A percentile compares a stretch with the other conserved stretches of the same genome.
Evolutionary conservation across 2,113 vertebrate genomes (phyloP).

Genomic region (Lepisosteus osseus): DNA sequence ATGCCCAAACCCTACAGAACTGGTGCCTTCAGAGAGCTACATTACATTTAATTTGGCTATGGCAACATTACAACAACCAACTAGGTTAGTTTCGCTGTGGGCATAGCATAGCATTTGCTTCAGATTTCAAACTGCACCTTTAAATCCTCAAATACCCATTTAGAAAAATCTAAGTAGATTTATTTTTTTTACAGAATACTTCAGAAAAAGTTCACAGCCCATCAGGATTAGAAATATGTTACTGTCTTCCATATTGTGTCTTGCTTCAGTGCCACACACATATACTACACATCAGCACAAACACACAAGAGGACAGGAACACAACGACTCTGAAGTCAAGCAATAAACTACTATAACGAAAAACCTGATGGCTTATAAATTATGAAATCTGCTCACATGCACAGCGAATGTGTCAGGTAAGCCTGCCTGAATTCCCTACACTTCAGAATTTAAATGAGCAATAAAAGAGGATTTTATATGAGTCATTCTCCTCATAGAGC

Average conservation of each 20-base stretch:
- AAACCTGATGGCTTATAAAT: conserved; percentile 13
- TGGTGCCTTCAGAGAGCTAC: too few relatives aligned
- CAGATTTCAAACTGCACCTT: not conserved
- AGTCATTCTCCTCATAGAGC: not conserved
- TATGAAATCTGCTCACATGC: not conserved
- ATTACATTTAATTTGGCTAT: too few relatives aligned
- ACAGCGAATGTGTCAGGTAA: not conserved
- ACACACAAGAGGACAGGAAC: not conserved
- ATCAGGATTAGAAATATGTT: not conserved
- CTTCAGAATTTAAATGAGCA: conserved; percentile 9
- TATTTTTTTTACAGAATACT: too few relatives aligned
- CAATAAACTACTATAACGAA: not conserved
- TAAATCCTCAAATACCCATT: not conserved
- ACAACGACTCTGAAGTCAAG: not conserved
- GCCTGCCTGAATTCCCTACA: conserved; percentile 8
- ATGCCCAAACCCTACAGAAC: too few relatives aligned
- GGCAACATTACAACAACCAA: too few relatives aligned
- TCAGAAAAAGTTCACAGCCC: not conserved
- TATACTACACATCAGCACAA: not conserved
- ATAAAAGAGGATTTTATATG: not conserved
- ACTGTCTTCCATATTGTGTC: not conserved
- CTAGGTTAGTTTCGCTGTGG: too few relatives aligned
- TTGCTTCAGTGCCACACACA: too few relatives aligned
- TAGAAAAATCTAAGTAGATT: too few relatives aligned
- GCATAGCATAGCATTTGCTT: conserved; percentile 10